Conservation (phyloP, 1,140 invertebrate species). For the Drosophila littoralis region DNA sequence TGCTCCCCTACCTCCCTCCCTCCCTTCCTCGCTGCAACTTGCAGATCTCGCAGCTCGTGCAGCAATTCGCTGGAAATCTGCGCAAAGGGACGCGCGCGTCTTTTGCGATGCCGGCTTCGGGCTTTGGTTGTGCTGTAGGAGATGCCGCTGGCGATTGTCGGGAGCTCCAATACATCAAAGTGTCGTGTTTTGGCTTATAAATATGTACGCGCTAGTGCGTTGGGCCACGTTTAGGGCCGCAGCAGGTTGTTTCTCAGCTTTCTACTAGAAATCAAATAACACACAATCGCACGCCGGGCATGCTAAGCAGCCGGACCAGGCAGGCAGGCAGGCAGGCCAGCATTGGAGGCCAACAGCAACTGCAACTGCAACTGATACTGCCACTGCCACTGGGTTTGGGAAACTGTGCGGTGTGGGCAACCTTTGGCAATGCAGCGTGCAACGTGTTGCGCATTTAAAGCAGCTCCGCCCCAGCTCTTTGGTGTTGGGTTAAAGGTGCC, state of each 20-base stretch:
- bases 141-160: slow-evolving; percentile 45
- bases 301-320: slow-evolving; percentile 29
- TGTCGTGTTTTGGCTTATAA: slow-evolving; percentile 73
- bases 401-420: background rate
- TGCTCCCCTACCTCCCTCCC: background rate
- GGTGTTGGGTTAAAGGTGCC: slow-evolving; percentile 28
- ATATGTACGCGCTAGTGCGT: slow-evolving; percentile 46
- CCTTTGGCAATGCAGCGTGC: slow-evolving; percentile 25
- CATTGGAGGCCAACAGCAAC: no score
- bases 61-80: slow-evolving; percentile 57
- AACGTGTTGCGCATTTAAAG: slow-evolving; percentile 50
- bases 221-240: slow-evolving; percentile 13
- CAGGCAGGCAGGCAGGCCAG: background rate
- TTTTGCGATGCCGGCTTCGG: slow-evolving; percentile 24
- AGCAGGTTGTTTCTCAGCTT: slow-evolving; percentile 32
- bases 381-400: background rate
- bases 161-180: slow-evolving; percentile 66
- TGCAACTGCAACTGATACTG: no score
- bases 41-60: slow-evolving; percentile 29
- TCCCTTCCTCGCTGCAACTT: background rate
- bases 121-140: slow-evolving; percentile 1
- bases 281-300: slow-evolving; percentile 37
- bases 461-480: background rate
- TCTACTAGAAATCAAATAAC: slow-evolving; percentile 51
- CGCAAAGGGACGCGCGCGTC: slow-evolving; percentile 37